phyloP scores from a whole-genome alignment of 2,888 invertebrate genomes.

The Protodeltote pygarga region DNA sequence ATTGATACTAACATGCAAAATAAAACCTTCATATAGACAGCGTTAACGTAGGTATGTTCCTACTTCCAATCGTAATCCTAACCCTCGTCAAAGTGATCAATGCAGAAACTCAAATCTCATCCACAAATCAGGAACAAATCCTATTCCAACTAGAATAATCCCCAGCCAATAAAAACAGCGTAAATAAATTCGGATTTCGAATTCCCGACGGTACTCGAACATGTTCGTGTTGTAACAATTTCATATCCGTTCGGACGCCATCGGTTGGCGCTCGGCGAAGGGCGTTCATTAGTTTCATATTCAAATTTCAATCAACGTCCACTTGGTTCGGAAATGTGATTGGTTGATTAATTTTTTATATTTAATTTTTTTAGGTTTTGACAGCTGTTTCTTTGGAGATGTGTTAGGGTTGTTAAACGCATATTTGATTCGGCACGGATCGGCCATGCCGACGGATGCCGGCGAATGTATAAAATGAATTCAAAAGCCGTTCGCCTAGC shows the following conservation, averaged over 20 bases:
- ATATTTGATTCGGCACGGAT: too few species aligned
- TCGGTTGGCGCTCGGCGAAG: conserved; percentile 21
- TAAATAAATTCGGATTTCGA: conserved; percentile 24
- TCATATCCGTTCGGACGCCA: conserved; percentile 42
- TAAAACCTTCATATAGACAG: too few species aligned
- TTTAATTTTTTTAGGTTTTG: conserved; percentile 28
- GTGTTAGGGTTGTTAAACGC: too few species aligned
- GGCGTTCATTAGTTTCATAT: conserved; percentile 33
- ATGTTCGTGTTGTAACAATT: conserved; percentile 38
- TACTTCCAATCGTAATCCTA: not conserved
- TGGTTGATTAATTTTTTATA: conserved; percentile 33
- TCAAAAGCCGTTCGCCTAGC: too few species aligned
- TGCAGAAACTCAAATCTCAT: not conserved
- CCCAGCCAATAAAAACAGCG: conserved; percentile 21
- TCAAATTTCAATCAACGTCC: conserved; percentile 34
- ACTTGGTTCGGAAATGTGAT: conserved; percentile 29
- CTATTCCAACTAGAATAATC: conserved; percentile 15
- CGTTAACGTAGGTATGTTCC: too few species aligned
- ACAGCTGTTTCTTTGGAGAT: conserved; percentile 4
- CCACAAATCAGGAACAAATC: conserved; percentile 9
- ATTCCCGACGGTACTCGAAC: conserved; percentile 28
- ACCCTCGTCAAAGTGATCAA: not conserved
- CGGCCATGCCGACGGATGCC: too few species aligned
- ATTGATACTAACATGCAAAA: too few species aligned
- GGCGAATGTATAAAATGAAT: too few species aligned